Conservation (phyloP, 2,888 invertebrate species). For the Ashinkailepas kermadecensis region DNA sequence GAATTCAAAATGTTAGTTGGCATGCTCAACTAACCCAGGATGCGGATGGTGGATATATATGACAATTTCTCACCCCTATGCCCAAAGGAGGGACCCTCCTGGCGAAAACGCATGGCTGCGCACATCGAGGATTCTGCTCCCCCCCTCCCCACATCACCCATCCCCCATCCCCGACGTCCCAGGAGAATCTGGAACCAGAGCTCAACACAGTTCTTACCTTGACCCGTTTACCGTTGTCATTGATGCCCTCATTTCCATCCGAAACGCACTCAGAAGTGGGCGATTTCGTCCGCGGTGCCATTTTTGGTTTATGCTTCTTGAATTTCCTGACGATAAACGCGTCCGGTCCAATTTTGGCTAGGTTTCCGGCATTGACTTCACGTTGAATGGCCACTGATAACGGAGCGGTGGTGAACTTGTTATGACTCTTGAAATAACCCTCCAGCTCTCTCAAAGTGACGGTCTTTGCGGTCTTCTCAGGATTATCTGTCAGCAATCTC, state of each 20-base stretch:
- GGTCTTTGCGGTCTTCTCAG: constrained; percentile 61
- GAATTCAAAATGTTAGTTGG: too few species aligned
- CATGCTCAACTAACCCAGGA: too few species aligned
- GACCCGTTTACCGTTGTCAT: constrained; percentile 39
- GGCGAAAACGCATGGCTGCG: too few species aligned
- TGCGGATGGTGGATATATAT: too few species aligned
- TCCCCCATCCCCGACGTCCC: too few species aligned
- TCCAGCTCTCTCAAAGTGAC: constrained; percentile 61
- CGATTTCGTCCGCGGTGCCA: neutral
- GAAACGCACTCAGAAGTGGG: neutral
- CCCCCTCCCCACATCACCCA: too few species aligned
- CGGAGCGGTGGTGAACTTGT: constrained; percentile 48
- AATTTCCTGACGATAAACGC: neutral
- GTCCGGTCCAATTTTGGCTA: constrained; percentile 45
- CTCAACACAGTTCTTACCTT: constrained; percentile 34
- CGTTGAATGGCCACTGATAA: constrained; percentile 58
- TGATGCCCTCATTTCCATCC: constrained; percentile 30
- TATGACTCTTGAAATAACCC: constrained; percentile 56
- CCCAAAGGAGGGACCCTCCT: too few species aligned
- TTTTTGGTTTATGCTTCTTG: neutral
- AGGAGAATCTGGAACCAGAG: too few species aligned
- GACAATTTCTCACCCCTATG: too few species aligned
- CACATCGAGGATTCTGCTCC: too few species aligned
- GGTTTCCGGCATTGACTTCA: constrained; percentile 59
- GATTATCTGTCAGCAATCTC: constrained; percentile 45